Percentiles rank a stretch among this genome's conserved stretches.
Conservation (phyloP, 2,888 invertebrate genomes). For the Pachymerium ferrugineum region DNA sequence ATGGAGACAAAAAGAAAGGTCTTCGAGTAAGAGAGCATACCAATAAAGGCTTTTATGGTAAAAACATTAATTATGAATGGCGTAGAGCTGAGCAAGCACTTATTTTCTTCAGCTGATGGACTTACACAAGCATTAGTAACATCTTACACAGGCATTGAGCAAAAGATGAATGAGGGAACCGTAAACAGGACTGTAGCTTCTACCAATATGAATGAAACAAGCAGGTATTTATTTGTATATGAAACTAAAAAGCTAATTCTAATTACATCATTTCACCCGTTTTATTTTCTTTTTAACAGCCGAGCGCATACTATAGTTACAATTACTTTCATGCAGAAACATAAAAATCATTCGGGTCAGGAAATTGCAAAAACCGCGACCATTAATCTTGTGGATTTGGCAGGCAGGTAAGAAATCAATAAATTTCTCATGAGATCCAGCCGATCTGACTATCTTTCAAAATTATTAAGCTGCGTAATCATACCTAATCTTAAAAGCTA, state of each 20-base stretch:
- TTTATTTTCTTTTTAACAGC: slow-evolving; percentile 37
- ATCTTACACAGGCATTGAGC: slow-evolving; percentile 51
- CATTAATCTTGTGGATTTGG: slow-evolving; percentile 56
- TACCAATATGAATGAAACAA: slow-evolving; percentile 57
- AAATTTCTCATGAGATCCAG: slow-evolving; percentile 9
- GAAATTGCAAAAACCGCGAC: slow-evolving; percentile 52
- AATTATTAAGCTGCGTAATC: slow-evolving; percentile 16
- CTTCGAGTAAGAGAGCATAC: slow-evolving; percentile 56
- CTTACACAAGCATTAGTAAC: slow-evolving; percentile 48
- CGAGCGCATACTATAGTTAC: slow-evolving; percentile 56
- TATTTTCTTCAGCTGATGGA: slow-evolving; percentile 55
- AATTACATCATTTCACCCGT: background rate
- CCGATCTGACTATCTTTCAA: background rate
- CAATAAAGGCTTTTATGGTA: slow-evolving; percentile 55
- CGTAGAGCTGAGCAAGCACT: too few species aligned
- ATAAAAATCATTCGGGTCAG: slow-evolving; percentile 50
- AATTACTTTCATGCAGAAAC: slow-evolving; percentile 53
- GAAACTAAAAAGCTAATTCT: background rate
- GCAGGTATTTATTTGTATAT: slow-evolving; percentile 46
- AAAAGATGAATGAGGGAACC: slow-evolving; percentile 54
- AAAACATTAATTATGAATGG: too few species aligned
- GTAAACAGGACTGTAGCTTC: slow-evolving; percentile 54
- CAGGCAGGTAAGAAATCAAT: slow-evolving; percentile 50
- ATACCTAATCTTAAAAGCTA: background rate
- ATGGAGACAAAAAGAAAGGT: slow-evolving; percentile 46